A percentile compares a stretch with the other conserved stretches of the same genome.
These are phyloP conservation scores for Microtus obscurus DNA, from an alignment of 2,797 vertebrate genomes.

Conservation along the genomic window DNA sequence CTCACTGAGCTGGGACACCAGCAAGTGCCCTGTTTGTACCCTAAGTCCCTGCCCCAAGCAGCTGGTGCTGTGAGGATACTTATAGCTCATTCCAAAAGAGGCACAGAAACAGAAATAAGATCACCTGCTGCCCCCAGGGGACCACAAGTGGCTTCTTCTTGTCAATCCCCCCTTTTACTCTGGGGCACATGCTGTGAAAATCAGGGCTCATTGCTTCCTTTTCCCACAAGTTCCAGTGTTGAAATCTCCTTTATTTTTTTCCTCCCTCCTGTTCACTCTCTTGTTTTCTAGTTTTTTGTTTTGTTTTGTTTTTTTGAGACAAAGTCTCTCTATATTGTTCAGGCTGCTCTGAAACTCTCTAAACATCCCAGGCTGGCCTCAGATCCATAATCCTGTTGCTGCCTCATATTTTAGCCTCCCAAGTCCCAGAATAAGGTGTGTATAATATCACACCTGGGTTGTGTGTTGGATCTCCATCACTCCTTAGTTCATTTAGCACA, in stretches of 20 bases:
- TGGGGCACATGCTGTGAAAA: not conserved
- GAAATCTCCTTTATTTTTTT: not conserved
- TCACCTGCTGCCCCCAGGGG: fast-evolving
- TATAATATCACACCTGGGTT: not conserved
- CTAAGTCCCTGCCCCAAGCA: not conserved
- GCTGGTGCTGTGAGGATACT: not conserved
- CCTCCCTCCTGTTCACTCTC: not conserved
- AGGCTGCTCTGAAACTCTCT: not conserved
- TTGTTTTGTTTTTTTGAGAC: not conserved
- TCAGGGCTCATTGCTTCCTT: not conserved
- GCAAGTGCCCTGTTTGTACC: not conserved
- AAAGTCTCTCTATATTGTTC: not conserved
- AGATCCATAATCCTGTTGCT: not conserved
- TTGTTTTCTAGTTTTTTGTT: not conserved
- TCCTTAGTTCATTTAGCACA: not conserved
- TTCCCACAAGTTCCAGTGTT: not conserved
- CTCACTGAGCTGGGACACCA: not conserved
- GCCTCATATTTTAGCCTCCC: not conserved
- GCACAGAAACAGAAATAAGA: not conserved
- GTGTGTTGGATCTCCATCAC: not conserved
- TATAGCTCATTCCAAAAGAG: not conserved
- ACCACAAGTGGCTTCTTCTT: not conserved
- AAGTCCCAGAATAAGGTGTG: not conserved
- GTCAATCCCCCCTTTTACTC: not conserved
- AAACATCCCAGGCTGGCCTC: not conserved